phyloP scores from a whole-genome alignment of 2,888 invertebrate species.

The Dorcus parallelipipedus region DNA sequence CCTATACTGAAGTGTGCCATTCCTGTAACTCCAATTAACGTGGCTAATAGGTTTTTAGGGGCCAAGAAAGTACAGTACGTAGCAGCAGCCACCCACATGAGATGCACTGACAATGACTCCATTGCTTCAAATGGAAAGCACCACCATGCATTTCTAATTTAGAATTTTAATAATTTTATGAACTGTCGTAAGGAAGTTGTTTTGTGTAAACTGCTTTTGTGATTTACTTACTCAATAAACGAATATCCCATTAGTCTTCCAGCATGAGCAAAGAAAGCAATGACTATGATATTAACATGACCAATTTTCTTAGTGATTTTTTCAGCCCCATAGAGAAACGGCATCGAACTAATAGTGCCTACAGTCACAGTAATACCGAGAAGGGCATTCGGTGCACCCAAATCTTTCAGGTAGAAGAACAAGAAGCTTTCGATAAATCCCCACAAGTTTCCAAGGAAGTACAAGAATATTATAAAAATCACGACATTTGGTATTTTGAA shows the following conservation, averaged over 20 bases:
- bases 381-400: conserved; percentile 79
- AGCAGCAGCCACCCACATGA: conserved; percentile 90
- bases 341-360: conserved; percentile 78
- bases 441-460: conserved; percentile 81
- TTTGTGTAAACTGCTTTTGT: background rate
- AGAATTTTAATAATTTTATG: background rate
- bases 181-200: background rate
- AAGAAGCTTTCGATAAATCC: conserved; percentile 87
- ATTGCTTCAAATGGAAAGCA: conserved; percentile 85
- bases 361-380: conserved; percentile 82
- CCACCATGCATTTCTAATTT: conserved; percentile 77
- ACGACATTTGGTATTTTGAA: conserved; percentile 77
- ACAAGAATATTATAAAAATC: conserved; percentile 76
- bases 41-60: conserved; percentile 78
- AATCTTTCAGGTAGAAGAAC: conserved; percentile 79
- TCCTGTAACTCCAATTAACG: conserved; percentile 81
- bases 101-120: conserved; percentile 79
- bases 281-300: conserved; percentile 78
- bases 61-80: conserved; percentile 83
- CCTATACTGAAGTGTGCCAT: conserved; percentile 88
- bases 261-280: conserved; percentile 82
- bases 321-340: conserved; percentile 81
- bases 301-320: conserved; percentile 77
- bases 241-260: conserved; percentile 80
- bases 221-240: conserved; percentile 70